These are phyloP conservation scores for Cinara cedri DNA, from an alignment of 2,888 invertebrate genomes.

Conservation along the genomic window DNA sequence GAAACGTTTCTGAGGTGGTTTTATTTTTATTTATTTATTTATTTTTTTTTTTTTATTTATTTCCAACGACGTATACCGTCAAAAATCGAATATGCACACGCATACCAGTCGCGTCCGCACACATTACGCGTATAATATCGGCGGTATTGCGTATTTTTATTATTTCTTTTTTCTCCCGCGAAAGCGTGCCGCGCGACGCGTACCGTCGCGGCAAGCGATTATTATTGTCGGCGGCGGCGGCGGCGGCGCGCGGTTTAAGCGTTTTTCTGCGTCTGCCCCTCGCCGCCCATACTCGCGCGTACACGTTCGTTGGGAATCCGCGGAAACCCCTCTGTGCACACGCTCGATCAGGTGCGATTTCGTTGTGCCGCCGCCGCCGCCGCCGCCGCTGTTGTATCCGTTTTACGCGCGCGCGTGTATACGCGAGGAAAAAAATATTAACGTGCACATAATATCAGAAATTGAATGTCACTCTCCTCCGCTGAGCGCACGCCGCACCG, in stretches of 20 bases:
- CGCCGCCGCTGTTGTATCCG: neutral
- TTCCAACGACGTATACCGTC: too few relatives aligned
- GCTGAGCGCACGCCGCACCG: too few relatives aligned
- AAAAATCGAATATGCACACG: too few relatives aligned
- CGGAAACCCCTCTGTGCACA: constrained; percentile 42
- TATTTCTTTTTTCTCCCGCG: neutral
- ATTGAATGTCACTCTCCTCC: constrained; percentile 50
- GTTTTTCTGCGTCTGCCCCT: constrained; percentile 11
- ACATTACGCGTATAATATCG: too few relatives aligned
- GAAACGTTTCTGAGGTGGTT: too few relatives aligned
- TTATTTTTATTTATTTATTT: too few relatives aligned
- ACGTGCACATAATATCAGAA: constrained; percentile 48
- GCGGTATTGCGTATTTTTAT: too few relatives aligned
- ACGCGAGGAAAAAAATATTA: too few relatives aligned
- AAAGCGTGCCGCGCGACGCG: neutral
- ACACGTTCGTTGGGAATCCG: neutral
- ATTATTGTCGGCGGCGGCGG: neutral
- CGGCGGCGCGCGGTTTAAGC: constrained; percentile 24
- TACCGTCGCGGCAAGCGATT: constrained; percentile 25
- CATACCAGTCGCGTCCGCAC: too few relatives aligned
- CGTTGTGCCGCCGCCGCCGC: neutral
- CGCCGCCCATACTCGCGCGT: neutral
- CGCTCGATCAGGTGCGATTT: constrained; percentile 51
- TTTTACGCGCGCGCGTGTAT: too few relatives aligned
- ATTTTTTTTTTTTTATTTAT: too few relatives aligned